Evolutionary conservation across 1,140 invertebrate species (phyloP), one percentile per base, ranked within the genome.

Genomic region (Brachionus manjavacas): DNA sequence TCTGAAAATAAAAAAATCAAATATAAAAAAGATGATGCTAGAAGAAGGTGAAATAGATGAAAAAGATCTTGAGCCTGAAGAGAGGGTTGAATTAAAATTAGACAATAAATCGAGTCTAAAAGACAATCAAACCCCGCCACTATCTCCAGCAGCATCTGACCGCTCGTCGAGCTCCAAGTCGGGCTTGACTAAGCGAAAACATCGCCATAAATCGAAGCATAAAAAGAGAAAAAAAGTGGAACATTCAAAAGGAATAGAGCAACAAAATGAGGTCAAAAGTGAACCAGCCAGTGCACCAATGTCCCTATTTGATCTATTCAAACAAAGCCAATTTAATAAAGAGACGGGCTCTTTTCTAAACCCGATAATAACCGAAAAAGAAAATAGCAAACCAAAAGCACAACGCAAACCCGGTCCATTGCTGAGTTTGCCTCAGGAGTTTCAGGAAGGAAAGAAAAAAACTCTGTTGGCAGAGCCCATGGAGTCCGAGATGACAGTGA

Each of bases 301-400:
- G n/a, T 81, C 79, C 20, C 41, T 81, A 7, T 81, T 81, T 60
- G 79, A 81, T 81, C 14, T 81, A 35, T 81, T 81, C 9, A 68
- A 81, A 60, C 31, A 64, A 12, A 68, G 35, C 2, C 52, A 68
- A 81, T 25, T 28, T 28, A 28, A 60, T 11, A 39, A 64, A 43
- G 31, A 39, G 8, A 60, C 25, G 9, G 49, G 16, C 35, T 68
- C 52, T 11, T 81, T 64, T 81, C 66, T 64, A 6, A 68, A 81
- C 43, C 79, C 79, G 23, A 14, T 81, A 20, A 81, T 81, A 20
- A 81, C 79, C 12, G 79, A 81, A 46, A 81, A 81, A 39, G 79
- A 81, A 25, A 81, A 81, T 46, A 64, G 14, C 23, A 64, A 64
- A 28, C 79, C 79, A 81, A 64, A 31, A 20, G n/a, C 25, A n/a